phyloP scores from a whole-genome alignment of 2,888 invertebrate genomes.

The Polietes domitor region DNA sequence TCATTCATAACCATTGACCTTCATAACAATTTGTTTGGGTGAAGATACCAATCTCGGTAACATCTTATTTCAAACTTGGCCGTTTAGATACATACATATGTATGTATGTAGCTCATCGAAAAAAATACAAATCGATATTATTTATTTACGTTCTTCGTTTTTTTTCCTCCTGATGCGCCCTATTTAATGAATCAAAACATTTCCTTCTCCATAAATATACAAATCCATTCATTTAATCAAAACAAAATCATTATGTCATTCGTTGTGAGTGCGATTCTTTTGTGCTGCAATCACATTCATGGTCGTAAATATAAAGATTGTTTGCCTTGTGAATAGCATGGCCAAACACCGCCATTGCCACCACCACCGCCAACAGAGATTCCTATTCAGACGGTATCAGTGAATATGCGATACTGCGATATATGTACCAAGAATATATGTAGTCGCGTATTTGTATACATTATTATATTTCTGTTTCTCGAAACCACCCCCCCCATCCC shows the following conservation, averaged over 20 bases:
- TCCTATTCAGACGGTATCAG: background rate
- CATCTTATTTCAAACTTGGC: too few relatives aligned
- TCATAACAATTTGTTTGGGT: too few relatives aligned
- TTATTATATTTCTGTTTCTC: background rate
- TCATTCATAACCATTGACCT: too few relatives aligned
- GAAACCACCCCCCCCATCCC: too few relatives aligned
- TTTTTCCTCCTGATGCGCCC: too few relatives aligned
- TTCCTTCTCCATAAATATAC: background rate
- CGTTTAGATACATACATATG: too few relatives aligned
- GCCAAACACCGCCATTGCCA: background rate
- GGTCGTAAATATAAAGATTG: background rate
- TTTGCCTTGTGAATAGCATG: background rate
- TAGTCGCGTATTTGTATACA: background rate
- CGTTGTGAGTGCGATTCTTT: background rate
- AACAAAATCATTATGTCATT: conserved; percentile 1
- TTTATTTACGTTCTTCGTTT: background rate
- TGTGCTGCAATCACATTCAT: background rate
- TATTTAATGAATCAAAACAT: background rate
- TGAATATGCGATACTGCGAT: background rate
- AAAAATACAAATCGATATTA: background rate
- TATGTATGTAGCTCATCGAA: too few relatives aligned
- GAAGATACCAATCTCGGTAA: too few relatives aligned
- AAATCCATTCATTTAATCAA: background rate
- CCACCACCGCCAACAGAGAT: background rate
- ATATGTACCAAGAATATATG: background rate